Base-by-base conservation (phyloP, 2,797 vertebrate genomes). In the Sebastolobus alascanus region DNA sequence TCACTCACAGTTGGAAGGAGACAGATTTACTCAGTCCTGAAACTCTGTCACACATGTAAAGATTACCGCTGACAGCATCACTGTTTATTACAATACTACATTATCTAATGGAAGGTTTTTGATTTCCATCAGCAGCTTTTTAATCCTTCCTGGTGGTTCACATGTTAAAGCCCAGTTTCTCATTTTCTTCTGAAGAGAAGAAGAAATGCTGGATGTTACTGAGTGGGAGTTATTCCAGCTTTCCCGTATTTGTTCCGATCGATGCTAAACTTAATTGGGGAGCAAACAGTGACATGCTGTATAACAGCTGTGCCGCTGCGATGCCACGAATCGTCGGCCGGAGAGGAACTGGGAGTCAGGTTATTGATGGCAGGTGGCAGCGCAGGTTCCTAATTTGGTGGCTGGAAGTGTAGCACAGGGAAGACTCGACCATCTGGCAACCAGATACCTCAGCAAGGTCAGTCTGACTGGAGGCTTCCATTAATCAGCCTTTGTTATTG, bases 401-500 rank as follows among this genome's bases (percentile, higher is more conserved):
- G 67, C 68, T 87, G 79, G 82, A 88, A 87, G 73, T 71, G 46
- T 79, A 79, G 80, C 82, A 78, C 83, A 83, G 76, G 78, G 82
- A 91, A 91, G 86, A 77, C 82, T 71, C 63, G 79, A 93, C 94
- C 94, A 95, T 95, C 94, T 95, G 94, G 90, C 86, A 54, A 73
- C 5, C 72, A 80, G 65, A 80, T 90, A 93, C 91, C 87, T 91
- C 89, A 82, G 73, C 93, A 94, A 94, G 93, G 93, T 93, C 90
- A 92, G 58, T 55, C 43, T 77, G 77, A 68, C 86, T 84, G 80
- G 83, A 90, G 83, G 74, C 50, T 74, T 88, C 88, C 91, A 93
- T 95, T 94, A 92, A 94, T 95, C 92, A 94, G 86, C 70, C 85
- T 87, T 85, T 89, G 89, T 87, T 90, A 86, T 13, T 27, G 60